Percentiles rank a stretch among this genome's conserved stretches.
These are phyloP conservation scores for Larimichthys crocea DNA, from an alignment of 2,113 vertebrate genomes.

Conservation along the genomic window DNA sequence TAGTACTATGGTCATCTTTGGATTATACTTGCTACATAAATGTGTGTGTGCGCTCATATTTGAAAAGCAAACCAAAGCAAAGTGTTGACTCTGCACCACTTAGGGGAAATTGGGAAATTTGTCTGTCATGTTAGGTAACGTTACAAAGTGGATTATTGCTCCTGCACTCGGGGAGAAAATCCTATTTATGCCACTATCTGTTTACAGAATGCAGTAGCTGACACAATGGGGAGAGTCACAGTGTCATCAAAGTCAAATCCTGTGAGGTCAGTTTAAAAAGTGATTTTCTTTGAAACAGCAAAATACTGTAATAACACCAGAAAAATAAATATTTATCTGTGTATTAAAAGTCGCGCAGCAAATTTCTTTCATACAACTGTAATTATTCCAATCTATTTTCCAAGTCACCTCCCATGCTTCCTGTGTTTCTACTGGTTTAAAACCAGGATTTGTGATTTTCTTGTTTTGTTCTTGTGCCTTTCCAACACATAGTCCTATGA, in stretches of 20 bases:
- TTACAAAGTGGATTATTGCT: conserved; percentile 78
- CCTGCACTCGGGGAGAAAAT: conserved; percentile 67
- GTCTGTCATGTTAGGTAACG: conserved; percentile 59
- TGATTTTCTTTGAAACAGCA: background rate
- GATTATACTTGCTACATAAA: background rate
- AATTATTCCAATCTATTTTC: conserved; percentile 18
- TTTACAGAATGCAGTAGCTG: conserved; percentile 61
- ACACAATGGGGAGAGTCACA: conserved; percentile 62
- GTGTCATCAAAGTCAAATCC: conserved; percentile 70
- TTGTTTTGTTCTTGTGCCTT: background rate
- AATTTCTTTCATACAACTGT: background rate
- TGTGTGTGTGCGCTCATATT: conserved; percentile 25
- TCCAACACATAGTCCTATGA: background rate
- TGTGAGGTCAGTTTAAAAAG: conserved; percentile 47
- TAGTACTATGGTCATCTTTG: background rate
- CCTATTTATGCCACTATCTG: conserved; percentile 73
- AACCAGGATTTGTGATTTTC: background rate
- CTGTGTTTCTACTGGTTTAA: background rate
- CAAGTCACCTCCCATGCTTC: background rate
- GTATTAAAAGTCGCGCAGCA: background rate
- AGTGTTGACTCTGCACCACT: conserved; percentile 61
- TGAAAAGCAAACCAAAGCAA: conserved; percentile 55
- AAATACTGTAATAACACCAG: background rate
- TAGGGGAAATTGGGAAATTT: conserved; percentile 64
- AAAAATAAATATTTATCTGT: background rate